Evolutionary conservation across 2,888 invertebrate genomes (phyloP).

Genomic region (Odiellus spinosus): DNA sequence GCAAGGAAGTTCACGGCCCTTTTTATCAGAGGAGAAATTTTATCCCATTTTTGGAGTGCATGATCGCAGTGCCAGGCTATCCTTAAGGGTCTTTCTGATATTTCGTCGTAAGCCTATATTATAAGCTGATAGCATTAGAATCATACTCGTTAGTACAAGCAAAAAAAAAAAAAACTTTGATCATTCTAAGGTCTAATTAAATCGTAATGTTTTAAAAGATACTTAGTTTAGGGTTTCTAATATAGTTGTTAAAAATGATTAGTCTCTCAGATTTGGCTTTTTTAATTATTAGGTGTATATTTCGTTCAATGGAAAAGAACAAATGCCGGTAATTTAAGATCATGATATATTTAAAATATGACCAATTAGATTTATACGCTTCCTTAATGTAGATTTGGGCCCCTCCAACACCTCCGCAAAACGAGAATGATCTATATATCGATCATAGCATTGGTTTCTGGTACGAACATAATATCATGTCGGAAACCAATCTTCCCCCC

Average conservation of each 20-base stretch:
- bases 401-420: slow-evolving; percentile 88
- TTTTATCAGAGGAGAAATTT: not conserved
- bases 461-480: slow-evolving; percentile 55
- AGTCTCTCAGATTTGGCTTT: not conserved
- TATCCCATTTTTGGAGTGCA: slow-evolving; percentile 6
- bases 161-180: too few species aligned
- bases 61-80: slow-evolving; percentile 2
- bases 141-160: too few species aligned
- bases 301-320: slow-evolving; percentile 23
- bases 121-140: too few species aligned
- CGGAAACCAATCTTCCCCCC: slow-evolving; percentile 62
- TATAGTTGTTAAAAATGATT: too few species aligned
- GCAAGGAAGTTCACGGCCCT: slow-evolving; percentile 9
- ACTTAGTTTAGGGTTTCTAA: too few species aligned
- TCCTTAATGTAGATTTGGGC: slow-evolving; percentile 71
- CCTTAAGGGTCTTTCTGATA: too few species aligned
- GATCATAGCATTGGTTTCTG: slow-evolving; percentile 69
- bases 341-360: not conserved
- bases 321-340: slow-evolving; percentile 31
- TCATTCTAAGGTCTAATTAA: too few species aligned
- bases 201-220: too few species aligned
- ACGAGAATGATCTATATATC: slow-evolving; percentile 79
- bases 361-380: not conserved
- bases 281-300: slow-evolving; percentile 24
- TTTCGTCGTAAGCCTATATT: too few species aligned